Evolutionary conservation across 2,797 vertebrate genomes (phyloP).

Genomic region (Melanotaenia nigrans): DNA sequence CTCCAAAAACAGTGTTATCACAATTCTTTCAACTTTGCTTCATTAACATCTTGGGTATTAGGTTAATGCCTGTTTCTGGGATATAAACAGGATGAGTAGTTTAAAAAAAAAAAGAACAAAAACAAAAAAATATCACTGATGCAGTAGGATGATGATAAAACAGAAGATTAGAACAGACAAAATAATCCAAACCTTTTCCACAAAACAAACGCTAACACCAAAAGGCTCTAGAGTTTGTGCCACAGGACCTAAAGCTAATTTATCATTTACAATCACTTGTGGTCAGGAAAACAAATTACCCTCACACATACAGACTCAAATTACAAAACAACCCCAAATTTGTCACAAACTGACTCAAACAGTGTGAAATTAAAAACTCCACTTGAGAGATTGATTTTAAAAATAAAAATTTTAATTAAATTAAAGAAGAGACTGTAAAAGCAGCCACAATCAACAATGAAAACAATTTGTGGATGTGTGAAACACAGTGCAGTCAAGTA

Average conservation of each 20-base stretch:
- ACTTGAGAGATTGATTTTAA: constrained; percentile 13
- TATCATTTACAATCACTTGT: constrained; percentile 27
- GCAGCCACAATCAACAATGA: constrained; percentile 9
- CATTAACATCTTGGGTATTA: constrained; percentile 12
- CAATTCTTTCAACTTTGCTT: constrained; percentile 15
- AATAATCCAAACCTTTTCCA: background rate
- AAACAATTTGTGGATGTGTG: constrained; percentile 19
- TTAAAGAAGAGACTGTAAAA: constrained; percentile 30
- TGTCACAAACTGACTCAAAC: constrained; percentile 53
- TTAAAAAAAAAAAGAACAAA: background rate
- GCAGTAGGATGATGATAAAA: background rate
- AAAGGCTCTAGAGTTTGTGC: constrained; percentile 2
- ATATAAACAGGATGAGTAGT: constrained; percentile 22
- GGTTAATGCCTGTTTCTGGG: constrained; percentile 7
- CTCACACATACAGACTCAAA: constrained; percentile 26
- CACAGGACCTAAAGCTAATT: constrained; percentile 25
- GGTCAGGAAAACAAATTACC: constrained; percentile 37
- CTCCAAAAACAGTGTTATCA: constrained; percentile 3
- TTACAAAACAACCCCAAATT: constrained; percentile 37
- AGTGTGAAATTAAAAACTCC: constrained; percentile 59
- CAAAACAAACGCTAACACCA: constrained; percentile 12
- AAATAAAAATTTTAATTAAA: constrained; percentile 36
- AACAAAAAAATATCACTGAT: constrained; percentile 36
- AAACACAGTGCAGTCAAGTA: constrained; percentile 11
- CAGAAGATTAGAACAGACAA: constrained; percentile 13